These are phyloP conservation scores for Eupristina koningsbergeri DNA, from an alignment of 1,140 invertebrate species.

Conservation along the genomic window DNA sequence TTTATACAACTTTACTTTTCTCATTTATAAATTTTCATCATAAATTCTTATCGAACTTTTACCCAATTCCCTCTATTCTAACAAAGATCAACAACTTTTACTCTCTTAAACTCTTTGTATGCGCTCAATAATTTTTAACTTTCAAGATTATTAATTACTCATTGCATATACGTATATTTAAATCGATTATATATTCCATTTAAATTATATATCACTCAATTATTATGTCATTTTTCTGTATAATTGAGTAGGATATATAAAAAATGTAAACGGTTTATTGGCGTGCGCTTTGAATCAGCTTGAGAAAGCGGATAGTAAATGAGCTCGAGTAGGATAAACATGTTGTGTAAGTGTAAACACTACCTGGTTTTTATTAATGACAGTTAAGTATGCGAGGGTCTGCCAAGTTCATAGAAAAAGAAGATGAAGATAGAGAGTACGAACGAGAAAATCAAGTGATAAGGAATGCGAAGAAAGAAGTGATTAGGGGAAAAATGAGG, in stretches of 20 bases:
- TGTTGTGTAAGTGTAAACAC: background rate
- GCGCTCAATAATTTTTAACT: background rate
- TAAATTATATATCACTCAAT: no score
- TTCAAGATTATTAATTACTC: slow-evolving; percentile 22
- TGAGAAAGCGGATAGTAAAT: background rate
- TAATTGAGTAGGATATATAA: background rate
- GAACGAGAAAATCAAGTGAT: background rate
- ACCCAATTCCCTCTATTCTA: slow-evolving; percentile 9
- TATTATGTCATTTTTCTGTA: slow-evolving; percentile 33
- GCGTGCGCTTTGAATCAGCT: slow-evolving; percentile 32
- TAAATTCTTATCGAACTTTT: slow-evolving; percentile 37
- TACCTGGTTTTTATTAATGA: slow-evolving; percentile 16
- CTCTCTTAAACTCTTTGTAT: slow-evolving; percentile 21
- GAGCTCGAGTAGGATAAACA: background rate
- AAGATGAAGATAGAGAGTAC: background rate
- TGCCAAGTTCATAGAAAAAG: no score
- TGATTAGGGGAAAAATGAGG: background rate
- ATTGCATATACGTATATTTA: background rate
- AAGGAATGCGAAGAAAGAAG: background rate
- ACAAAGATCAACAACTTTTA: no score
- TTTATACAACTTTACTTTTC: slow-evolving; percentile 14
- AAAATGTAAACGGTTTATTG: background rate
- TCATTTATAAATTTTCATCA: background rate
- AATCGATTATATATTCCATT: slow-evolving; percentile 1
- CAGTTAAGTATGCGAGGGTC: background rate